Evolutionary conservation across 2,797 vertebrate species (phyloP).

Genomic region (Potorous gilbertii): DNA sequence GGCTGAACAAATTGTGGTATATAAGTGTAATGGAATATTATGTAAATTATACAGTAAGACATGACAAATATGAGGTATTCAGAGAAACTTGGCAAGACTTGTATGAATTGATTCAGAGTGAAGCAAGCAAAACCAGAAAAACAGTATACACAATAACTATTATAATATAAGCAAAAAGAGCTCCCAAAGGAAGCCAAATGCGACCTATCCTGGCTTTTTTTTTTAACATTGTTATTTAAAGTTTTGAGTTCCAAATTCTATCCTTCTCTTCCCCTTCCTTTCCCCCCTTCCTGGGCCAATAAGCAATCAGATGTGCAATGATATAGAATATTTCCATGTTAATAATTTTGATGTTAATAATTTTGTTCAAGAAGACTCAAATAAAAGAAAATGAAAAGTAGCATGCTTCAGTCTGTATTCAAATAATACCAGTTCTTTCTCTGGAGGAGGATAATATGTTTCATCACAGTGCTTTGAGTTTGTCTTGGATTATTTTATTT

Average conservation of each 20-base stretch:
- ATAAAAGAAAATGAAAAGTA: neutral
- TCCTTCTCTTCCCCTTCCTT: neutral
- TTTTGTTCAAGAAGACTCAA: neutral
- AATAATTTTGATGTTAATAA: neutral
- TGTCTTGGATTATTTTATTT: no score
- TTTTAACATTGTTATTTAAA: no score
- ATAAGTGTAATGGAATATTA: neutral
- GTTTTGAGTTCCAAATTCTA: neutral
- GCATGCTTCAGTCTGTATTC: neutral
- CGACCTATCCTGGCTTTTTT: neutral
- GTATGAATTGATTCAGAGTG: conserved; percentile 7
- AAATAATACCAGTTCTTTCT: neutral
- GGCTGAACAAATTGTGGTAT: neutral
- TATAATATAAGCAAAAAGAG: neutral
- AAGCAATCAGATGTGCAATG: neutral
- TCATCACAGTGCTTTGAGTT: no score
- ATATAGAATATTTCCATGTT: neutral
- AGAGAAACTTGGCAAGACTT: neutral
- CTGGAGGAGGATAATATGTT: no score
- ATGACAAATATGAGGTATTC: neutral
- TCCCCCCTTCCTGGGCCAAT: no score
- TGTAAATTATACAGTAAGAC: neutral
- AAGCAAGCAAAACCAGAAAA: neutral
- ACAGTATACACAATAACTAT: neutral
- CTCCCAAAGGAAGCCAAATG: neutral